Base-by-base conservation (phyloP, 2,113 vertebrate genomes). In the Megaceryle torquata region DNA sequence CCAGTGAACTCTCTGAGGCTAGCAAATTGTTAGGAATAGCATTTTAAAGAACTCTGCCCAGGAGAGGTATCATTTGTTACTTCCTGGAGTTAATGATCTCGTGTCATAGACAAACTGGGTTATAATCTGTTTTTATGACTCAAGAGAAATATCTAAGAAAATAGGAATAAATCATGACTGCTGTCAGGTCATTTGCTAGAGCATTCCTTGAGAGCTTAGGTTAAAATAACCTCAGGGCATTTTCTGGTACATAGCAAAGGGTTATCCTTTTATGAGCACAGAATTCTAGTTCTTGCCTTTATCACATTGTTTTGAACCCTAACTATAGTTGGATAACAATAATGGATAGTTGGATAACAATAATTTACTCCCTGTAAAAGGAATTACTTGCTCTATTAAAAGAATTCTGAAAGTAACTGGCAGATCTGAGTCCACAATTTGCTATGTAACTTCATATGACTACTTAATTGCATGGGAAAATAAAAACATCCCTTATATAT, bases 111-210 rank as follows among this genome's bases (percentile, higher is more conserved):
- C 88, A 94, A 95, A 94, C 88, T 89, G 65, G 79, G 71, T 91
- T 94, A 90, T 95, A 96, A 95, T 95, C 65, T 89, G 39, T 91
- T 95, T n/a, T 85, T 95, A 89, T 59, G 70, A 80, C 93, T 94
- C 65, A 59, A 76, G 91, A 95, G 78, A 95, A 76, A 87, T 88
- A 89, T 89, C 65, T 85, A 76, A 91, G 81, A 95, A 92, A 92
- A 94, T 54, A 89, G 5, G 2, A 89, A 92, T 95, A 87, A 89
- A 95, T 95, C 91, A 91, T 37, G 53, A 53, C 75, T 43, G 26
- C 54, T 92, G 48, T 82, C 93, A 95, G 70, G 82, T 85, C 50
- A 85, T 91, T 91, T 93, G 41, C 69, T 26, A 93, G 48, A 68
- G n/a, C n/a, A 67, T 67, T 95, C 51, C 37, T 86, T 78, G 56